These are phyloP conservation scores for Caenorhabditis remanei DNA, from an alignment of 1,140 invertebrate genomes.

Conservation along the genomic window DNA sequence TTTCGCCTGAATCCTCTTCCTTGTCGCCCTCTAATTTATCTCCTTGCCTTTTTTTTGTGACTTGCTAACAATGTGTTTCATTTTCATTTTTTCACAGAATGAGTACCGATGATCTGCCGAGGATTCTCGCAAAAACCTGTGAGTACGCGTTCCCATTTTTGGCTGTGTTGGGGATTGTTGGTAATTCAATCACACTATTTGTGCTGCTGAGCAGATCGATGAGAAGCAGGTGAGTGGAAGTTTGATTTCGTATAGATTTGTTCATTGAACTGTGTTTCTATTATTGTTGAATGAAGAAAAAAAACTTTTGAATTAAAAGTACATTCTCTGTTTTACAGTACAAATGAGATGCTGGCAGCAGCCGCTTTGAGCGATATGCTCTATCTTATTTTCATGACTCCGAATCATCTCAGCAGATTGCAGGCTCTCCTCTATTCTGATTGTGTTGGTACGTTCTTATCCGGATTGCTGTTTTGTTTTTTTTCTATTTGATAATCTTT, in stretches of 20 bases:
- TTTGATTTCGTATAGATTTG: no score
- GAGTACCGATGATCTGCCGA: neutral
- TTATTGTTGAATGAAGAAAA: no score
- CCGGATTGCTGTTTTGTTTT: no score
- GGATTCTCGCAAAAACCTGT: neutral
- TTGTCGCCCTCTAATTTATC: neutral
- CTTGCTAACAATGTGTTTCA: neutral
- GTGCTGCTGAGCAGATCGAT: constrained; percentile 27
- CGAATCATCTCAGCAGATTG: constrained; percentile 22
- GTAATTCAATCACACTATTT: constrained; percentile 34
- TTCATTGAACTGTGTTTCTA: no score
- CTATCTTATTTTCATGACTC: constrained; percentile 6
- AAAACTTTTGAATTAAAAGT: no score
- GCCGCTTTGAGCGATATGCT: constrained; percentile 12
- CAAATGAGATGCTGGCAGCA: constrained; percentile 25
- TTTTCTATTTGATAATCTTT: no score
- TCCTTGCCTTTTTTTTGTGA: neutral
- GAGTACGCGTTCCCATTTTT: constrained; percentile 38
- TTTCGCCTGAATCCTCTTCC: neutral
- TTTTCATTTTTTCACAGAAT: constrained; percentile 10
- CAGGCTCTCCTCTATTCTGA: neutral
- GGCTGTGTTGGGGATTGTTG: neutral
- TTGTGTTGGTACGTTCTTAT: neutral
- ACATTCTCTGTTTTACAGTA: neutral
- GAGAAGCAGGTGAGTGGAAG: constrained; percentile 21